phyloP scores from a whole-genome alignment of 1,140 invertebrate genomes.

The Ganaspis sp. region DNA sequence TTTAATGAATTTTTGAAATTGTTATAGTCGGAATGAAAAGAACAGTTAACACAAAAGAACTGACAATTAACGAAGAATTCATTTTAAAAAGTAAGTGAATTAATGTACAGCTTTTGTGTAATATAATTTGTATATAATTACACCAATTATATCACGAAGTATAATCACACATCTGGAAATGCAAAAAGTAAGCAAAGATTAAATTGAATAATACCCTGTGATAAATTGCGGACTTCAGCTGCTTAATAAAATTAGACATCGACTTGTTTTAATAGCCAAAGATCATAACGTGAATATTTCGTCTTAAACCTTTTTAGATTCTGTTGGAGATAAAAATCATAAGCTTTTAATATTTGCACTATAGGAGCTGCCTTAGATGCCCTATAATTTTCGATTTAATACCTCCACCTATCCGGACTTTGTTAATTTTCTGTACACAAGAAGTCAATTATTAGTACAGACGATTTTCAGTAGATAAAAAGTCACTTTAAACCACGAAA shows the following conservation, averaged over 20 bases:
- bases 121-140: too few species aligned
- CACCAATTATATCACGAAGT: too few species aligned
- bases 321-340: background rate
- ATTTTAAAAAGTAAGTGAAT: too few species aligned
- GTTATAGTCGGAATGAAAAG: too few species aligned
- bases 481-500: too few species aligned
- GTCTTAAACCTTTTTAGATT: background rate
- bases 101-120: too few species aligned
- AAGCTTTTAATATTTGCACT: slow-evolving; percentile 18
- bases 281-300: background rate
- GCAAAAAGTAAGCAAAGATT: background rate
- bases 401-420: background rate
- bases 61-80: too few species aligned
- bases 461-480: background rate
- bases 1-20: too few species aligned
- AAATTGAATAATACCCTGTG: background rate
- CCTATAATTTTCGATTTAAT: slow-evolving; percentile 60
- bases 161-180: background rate
- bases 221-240: background rate
- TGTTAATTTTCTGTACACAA: background rate
- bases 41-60: too few species aligned
- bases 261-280: background rate
- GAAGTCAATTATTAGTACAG: background rate
- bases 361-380: background rate
- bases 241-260: slow-evolving; percentile 15